A percentile compares a stretch with the other conserved stretches of the same genome.
Conservation (phyloP, 2,113 vertebrate genomes). For the Opisthocomus hoazin region DNA sequence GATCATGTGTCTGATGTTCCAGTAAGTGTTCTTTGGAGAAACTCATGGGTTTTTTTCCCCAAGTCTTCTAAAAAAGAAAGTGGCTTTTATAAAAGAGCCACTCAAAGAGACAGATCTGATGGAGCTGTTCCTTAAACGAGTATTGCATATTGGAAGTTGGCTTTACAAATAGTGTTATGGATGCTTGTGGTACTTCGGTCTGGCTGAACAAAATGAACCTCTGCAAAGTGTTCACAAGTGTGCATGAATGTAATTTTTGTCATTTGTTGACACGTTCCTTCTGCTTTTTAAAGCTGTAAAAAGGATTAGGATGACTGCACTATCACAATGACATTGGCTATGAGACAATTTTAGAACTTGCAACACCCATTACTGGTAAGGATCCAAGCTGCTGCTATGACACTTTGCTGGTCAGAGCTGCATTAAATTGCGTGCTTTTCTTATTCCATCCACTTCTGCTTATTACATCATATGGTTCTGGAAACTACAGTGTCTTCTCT, state of each 20-base stretch:
- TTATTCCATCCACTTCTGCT: neutral
- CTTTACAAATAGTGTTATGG: neutral
- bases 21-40: neutral
- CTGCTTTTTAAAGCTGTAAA: neutral
- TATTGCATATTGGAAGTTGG: neutral
- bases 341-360: neutral
- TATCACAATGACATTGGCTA: neutral
- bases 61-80: neutral
- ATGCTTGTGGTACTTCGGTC: neutral
- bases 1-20: neutral
- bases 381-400: neutral
- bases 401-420: neutral
- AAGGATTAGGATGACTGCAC: neutral
- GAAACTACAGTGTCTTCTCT: neutral
- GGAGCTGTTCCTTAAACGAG: neutral
- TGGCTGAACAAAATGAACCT: neutral
- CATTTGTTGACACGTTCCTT: neutral
- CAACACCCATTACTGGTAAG: neutral
- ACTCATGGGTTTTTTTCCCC: rapidly evolving
- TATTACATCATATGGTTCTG: neutral
- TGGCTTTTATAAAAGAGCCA: neutral
- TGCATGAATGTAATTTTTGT: neutral
- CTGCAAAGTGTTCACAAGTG: neutral
- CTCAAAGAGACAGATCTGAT: neutral
- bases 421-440: neutral